Percentiles rank a stretch among this genome's conserved stretches.
Evolutionary conservation across 2,888 invertebrate species (phyloP).

Genomic region (Drosophila atripex): DNA sequence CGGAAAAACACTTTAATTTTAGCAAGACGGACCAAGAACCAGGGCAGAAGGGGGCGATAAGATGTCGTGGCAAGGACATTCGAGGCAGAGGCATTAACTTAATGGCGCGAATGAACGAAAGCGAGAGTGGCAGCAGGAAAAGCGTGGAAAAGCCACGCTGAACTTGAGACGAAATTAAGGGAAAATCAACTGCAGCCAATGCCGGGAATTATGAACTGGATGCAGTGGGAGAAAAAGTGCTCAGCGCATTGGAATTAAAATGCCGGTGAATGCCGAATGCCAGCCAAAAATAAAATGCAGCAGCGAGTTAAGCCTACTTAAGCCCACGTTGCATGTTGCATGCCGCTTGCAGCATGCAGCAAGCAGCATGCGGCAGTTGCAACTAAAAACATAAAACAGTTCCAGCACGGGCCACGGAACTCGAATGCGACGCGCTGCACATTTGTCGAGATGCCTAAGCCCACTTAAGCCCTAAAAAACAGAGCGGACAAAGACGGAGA

Average conservation of each 20-base stretch:
- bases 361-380: slow-evolving; percentile 54
- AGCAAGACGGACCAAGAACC: not conserved
- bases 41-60: not conserved
- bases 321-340: slow-evolving; percentile 63
- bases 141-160: slow-evolving; percentile 14
- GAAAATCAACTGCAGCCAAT: slow-evolving; percentile 48
- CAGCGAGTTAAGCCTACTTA: slow-evolving; percentile 63
- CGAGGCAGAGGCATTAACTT: slow-evolving; percentile 54
- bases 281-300: slow-evolving; percentile 64
- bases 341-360: no score
- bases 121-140: slow-evolving; percentile 49
- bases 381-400: slow-evolving; percentile 68
- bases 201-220: slow-evolving; percentile 64
- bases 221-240: slow-evolving; percentile 33
- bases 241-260: slow-evolving; percentile 2
- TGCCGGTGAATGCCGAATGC: slow-evolving; percentile 5
- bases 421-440: slow-evolving; percentile 57
- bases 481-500: slow-evolving; percentile 47
- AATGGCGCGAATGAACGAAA: slow-evolving; percentile 66
- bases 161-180: slow-evolving; percentile 67
- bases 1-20: slow-evolving; percentile 72
- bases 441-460: slow-evolving; percentile 80
- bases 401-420: slow-evolving; percentile 52
- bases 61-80: slow-evolving; percentile 47
- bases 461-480: slow-evolving; percentile 81